Base-by-base conservation (phyloP, 2,888 invertebrate genomes). In the Pterobdella sp. region DNA sequence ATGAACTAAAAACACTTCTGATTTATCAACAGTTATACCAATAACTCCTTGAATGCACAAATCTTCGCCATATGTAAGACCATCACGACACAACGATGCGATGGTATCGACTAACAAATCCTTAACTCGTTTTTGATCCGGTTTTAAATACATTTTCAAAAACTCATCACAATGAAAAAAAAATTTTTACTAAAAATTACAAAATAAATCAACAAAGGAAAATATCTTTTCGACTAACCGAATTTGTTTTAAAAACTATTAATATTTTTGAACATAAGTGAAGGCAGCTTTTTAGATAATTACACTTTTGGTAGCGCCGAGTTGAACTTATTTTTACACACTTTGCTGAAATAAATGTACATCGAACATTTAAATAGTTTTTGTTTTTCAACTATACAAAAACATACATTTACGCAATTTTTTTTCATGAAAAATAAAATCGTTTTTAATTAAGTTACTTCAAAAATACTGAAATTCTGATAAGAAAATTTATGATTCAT, bases 1-100 rank as follows among this genome's bases (percentile, higher is more conserved):
- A 52, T 71, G 71, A 35, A 71, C 71, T 31, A 71, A 52, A 71
- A 71, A 71, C 18, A 71, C 71, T 35, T 71, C 71, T 32, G 71
- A 71, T 26, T 32, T 26, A 37, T 71, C 71, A 14, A 71, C 71
- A 14, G 71, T 71, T 31, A 71, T 71, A n/a, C 71, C 71, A n/a
- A 71, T 71, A 10, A 71, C 71, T 26, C 71, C 71, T 32, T 71
- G 71, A 31, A 71, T 71, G n/a, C 3, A 29, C 32, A 71, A n/a
- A 36, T 63, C 36, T 14, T 60, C 32, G 63, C 31, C 26, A 37
- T 49, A 71, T 22, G 56, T 60, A n/a, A 71, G 71, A n/a, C 71
- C 71, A 37, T 52, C 56, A 35, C 71, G 60, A 35, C 71, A 71
- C 26, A 71, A 31, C 31, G 52, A 52, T 31, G 71, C 42, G 32